A percentile compares a stretch with the other conserved stretches of the same genome.
Evolutionary conservation across 1,140 invertebrate genomes (phyloP).

Genomic region (Calephelis virginiensis): DNA sequence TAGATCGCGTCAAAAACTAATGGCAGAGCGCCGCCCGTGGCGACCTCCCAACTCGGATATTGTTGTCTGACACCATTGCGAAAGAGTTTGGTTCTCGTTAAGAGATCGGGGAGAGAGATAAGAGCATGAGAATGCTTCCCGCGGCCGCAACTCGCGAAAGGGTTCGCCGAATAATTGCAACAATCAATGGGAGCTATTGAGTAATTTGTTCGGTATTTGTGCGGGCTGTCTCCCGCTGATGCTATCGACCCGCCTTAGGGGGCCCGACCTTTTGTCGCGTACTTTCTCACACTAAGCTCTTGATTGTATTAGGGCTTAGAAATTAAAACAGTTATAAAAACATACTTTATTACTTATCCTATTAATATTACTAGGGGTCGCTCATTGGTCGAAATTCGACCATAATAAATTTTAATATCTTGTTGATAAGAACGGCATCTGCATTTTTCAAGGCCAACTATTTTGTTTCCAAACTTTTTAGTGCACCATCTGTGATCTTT

Average conservation of each 20-base stretch:
- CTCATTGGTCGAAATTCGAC: too few relatives aligned
- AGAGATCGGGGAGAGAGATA: conserved; percentile 62
- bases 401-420: too few relatives aligned
- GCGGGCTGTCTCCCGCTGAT: conserved; percentile 74
- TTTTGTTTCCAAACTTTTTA: too few relatives aligned
- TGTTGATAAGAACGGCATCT: too few relatives aligned
- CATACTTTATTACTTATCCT: too few relatives aligned
- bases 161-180: conserved; percentile 75
- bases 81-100: conserved; percentile 58
- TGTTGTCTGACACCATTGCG: conserved; percentile 62
- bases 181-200: conserved; percentile 75
- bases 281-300: conserved; percentile 67
- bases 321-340: conserved; percentile 6
- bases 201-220: conserved; percentile 77
- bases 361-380: too few relatives aligned
- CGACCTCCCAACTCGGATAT: conserved; percentile 44
- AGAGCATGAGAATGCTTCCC: conserved; percentile 68
- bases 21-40: conserved; percentile 50
- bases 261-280: conserved; percentile 52
- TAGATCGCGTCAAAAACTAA: conserved; percentile 67
- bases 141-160: conserved; percentile 62
- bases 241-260: conserved; percentile 69
- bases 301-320: conserved; percentile 31
- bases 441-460: too few relatives aligned
- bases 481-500: too few relatives aligned